Evolutionary conservation across 1,140 invertebrate genomes (phyloP), one percentile per base, ranked within the genome.

Genomic region (Dryas iulia): DNA sequence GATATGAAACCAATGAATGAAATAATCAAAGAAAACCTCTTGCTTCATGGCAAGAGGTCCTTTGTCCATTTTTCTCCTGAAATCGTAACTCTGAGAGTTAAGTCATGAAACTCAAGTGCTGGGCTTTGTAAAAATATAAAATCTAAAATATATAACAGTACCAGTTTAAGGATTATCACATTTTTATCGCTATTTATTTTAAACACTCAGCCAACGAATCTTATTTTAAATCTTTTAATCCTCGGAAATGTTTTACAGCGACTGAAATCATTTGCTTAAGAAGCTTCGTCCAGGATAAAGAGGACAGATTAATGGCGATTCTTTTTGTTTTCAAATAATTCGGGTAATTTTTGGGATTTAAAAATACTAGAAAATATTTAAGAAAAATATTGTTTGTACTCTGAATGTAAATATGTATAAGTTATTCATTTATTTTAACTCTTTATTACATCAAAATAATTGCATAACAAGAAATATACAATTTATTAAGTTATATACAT

Each of bases 211-310:
- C 39, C 18, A 47, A 21, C 39, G 14, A 47, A 21, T 47, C 39
- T 47, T 47, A 47, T 47, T 47, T 47, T 47, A 47, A 21, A 21
- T 47, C 39, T 47, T 21, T 47, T 47, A 47, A 47, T 47, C 39
- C 14, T 11, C 14, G 8, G 39, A 47, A 47, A 47, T 47, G 14
- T 47, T 14, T 47, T 21, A 47, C 39, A 47, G 18, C 39, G 39
- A 21, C 6, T 47, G 21, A 18, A 47, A 47, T 47, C 39, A 21
- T 47, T 21, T 6, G 39, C 18, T 47, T 47, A 47, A 47, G 7
- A 47, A 47, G 39, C 39, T 47, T 47, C 18, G 6, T 47, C 14
- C 18, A 8, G 8, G 18, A 47, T 47, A 21, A 47, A 47, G 6
- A 21, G 18, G 18, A 47, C 18, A 47, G 39, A 47, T 47, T 47